Evolutionary conservation across 1,140 invertebrate genomes (phyloP).

Genomic region (Scaptomyza pallida): DNA sequence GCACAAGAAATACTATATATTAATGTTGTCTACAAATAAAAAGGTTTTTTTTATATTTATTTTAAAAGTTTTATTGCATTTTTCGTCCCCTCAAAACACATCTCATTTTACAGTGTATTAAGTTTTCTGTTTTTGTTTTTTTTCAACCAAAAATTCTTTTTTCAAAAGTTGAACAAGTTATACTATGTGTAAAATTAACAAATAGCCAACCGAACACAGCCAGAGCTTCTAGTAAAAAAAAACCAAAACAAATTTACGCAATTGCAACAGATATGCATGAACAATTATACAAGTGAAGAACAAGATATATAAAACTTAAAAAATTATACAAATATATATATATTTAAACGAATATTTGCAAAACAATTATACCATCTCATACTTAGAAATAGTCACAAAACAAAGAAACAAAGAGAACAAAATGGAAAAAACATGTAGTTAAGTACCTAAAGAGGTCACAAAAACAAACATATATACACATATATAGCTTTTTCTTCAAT

Average conservation of each 20-base stretch:
- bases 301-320: conserved; percentile 19
- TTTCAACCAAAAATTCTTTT: conserved; percentile 10
- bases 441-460: background rate
- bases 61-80: background rate
- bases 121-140: background rate
- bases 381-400: background rate
- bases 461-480: conserved; percentile 9
- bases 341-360: conserved; percentile 10
- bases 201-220: conserved; percentile 60
- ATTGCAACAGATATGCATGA: conserved; percentile 26
- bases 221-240: conserved; percentile 55
- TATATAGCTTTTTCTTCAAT: background rate
- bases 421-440: too few relatives aligned
- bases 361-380: conserved; percentile 15
- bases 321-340: conserved; percentile 15
- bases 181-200: conserved; percentile 20
- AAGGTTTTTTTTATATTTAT: background rate
- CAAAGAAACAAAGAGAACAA: background rate
- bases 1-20: conserved; percentile 16
- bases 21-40: conserved; percentile 10
- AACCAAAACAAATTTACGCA: conserved; percentile 27
- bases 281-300: conserved; percentile 10
- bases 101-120: conserved; percentile 1
- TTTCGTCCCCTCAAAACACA: background rate
- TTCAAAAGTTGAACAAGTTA: conserved; percentile 6